A percentile compares a stretch with the other conserved stretches of the same genome.
These are phyloP conservation scores for Pseudachorutes palmiensis DNA, from an alignment of 1,140 invertebrate genomes.

Conservation along the genomic window DNA sequence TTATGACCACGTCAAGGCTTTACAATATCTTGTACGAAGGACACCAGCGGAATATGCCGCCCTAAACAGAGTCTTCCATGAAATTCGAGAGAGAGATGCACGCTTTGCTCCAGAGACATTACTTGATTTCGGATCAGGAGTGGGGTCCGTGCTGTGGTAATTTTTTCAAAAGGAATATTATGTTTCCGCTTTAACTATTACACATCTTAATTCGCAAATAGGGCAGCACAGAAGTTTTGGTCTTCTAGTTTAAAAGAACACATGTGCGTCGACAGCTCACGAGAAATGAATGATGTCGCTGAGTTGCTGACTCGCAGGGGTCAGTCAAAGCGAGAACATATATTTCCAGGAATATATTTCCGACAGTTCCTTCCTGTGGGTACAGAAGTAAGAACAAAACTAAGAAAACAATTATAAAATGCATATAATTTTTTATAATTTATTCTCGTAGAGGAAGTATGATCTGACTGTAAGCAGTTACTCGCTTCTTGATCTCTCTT, in stretches of 20 bases:
- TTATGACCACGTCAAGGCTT: conserved; percentile 54
- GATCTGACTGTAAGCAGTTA: conserved; percentile 73
- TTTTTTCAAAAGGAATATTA: conserved; percentile 12
- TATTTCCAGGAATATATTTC: conserved; percentile 56
- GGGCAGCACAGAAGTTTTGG: conserved; percentile 68
- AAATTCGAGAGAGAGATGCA: conserved; percentile 56
- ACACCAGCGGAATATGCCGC: conserved; percentile 66
- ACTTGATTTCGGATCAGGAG: conserved; percentile 84
- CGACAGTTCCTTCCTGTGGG: conserved; percentile 71
- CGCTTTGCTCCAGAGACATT: conserved; percentile 65
- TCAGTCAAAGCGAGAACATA: conserved; percentile 47
- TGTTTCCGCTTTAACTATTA: not conserved
- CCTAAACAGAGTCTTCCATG: conserved; percentile 59
- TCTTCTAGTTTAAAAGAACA: conserved; percentile 62
- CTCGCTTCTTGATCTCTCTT: conserved; percentile 69
- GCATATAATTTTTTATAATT: conserved; percentile 13
- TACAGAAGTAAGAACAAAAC: conserved; percentile 45
- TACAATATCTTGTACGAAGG: conserved; percentile 61
- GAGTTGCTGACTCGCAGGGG: conserved; percentile 59
- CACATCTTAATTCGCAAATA: conserved; percentile 39
- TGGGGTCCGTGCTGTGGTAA: conserved; percentile 72
- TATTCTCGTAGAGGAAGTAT: conserved; percentile 53
- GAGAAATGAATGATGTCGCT: conserved; percentile 69
- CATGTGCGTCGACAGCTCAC: conserved; percentile 69
- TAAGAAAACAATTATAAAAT: not conserved